Conservation (phyloP, 1,140 invertebrate genomes). For the Armadillidium nasatum region DNA sequence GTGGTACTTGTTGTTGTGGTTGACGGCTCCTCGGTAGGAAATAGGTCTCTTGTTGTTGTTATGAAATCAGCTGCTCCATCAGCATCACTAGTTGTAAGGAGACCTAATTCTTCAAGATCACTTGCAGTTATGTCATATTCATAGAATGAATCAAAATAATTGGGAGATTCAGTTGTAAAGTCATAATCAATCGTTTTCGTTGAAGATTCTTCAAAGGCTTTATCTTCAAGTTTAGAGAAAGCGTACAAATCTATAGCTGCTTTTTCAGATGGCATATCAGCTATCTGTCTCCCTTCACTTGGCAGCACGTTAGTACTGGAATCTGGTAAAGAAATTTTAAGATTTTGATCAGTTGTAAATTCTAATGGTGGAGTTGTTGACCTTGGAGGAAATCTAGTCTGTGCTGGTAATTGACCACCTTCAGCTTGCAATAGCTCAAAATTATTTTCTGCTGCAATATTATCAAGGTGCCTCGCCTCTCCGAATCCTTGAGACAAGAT, state of each 20-base stretch:
- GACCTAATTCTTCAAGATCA: not conserved
- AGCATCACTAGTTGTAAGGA: not conserved
- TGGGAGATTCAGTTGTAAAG: not conserved
- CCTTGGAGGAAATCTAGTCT: constrained; percentile 1
- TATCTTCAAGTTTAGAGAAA: not conserved
- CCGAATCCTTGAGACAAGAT: too few species aligned
- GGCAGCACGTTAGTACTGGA: not conserved
- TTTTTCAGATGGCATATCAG: not conserved
- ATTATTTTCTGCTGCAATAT: not conserved
- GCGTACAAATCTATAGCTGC: not conserved
- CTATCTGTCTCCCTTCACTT: not conserved
- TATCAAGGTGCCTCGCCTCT: not conserved
- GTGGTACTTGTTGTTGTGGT: not conserved
- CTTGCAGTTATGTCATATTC: not conserved
- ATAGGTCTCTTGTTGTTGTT: not conserved
- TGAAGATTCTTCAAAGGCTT: not conserved
- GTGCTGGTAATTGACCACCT: not conserved
- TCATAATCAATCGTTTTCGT: not conserved
- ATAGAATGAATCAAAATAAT: not conserved
- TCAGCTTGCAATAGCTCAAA: not conserved
- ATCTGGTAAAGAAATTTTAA: not conserved
- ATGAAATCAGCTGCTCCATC: not conserved
- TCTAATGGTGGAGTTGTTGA: not conserved
- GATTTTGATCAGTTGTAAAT: not conserved
- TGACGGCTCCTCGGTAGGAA: not conserved